These are phyloP conservation scores for Quadroppia sp. DNA, from an alignment of 2,888 invertebrate species.

Conservation along the genomic window DNA sequence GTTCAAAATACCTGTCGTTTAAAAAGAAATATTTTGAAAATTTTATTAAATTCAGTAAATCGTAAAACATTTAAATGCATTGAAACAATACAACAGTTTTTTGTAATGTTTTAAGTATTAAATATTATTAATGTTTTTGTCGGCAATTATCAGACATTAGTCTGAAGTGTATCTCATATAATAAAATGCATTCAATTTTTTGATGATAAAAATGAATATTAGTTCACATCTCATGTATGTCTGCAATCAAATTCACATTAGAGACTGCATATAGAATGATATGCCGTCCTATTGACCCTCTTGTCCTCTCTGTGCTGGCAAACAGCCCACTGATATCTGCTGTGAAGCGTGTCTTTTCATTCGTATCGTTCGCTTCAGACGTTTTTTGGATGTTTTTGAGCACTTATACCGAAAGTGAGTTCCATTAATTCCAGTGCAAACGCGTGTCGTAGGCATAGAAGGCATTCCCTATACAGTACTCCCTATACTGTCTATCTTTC, in stretches of 20 bases:
- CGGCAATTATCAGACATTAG: neutral
- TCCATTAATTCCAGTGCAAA: slow-evolving; percentile 18
- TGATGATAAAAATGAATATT: neutral
- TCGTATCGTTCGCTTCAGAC: neutral
- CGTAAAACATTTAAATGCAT: no score
- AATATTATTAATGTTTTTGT: neutral
- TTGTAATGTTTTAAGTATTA: neutral
- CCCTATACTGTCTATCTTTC: slow-evolving; percentile 19
- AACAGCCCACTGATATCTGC: slow-evolving; percentile 5
- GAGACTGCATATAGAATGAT: slow-evolving; percentile 19
- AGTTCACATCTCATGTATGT: neutral
- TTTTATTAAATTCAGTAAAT: neutral
- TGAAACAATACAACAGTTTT: neutral
- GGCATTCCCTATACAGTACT: neutral
- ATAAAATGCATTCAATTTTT: neutral
- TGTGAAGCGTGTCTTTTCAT: slow-evolving; percentile 24
- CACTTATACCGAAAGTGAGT: slow-evolving; percentile 27
- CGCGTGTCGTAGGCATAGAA: slow-evolving; percentile 15
- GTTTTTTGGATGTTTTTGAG: slow-evolving; percentile 17
- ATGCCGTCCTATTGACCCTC: slow-evolving; percentile 15
- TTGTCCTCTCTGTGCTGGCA: slow-evolving; percentile 8
- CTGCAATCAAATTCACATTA: slow-evolving; percentile 34
- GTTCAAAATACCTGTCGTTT: neutral
- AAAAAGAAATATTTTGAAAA: neutral
- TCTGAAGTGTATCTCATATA: neutral